A percentile compares a stretch with the other conserved stretches of the same genome.
phyloP scores from a whole-genome alignment of 1,140 invertebrate species.

The Drosophila rhopaloa region DNA sequence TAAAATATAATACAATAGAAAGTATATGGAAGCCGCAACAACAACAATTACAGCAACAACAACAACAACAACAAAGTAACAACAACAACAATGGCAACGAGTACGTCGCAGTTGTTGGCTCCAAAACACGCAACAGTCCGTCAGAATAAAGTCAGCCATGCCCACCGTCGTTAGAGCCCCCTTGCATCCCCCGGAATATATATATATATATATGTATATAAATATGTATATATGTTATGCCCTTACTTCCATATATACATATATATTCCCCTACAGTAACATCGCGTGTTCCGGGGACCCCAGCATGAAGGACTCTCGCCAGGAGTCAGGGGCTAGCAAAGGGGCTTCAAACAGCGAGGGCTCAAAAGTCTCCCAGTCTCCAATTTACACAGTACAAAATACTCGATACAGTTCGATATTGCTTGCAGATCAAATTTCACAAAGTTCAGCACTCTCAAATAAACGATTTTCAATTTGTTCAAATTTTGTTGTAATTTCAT shows the following conservation, averaged over 20 bases:
- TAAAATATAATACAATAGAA: conserved; percentile 73
- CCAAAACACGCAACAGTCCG: conserved; percentile 78
- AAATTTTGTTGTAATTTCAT: too few relatives aligned
- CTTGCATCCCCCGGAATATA: not conserved
- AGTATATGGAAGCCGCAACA: conserved; percentile 44
- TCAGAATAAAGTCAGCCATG: conserved; percentile 57
- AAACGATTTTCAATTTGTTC: too few relatives aligned
- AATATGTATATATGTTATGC: not conserved
- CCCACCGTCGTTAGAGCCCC: conserved; percentile 51
- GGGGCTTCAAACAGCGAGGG: conserved; percentile 44
- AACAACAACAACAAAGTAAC: conserved; percentile 24
- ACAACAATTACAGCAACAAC: conserved; percentile 27
- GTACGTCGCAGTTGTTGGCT: conserved; percentile 70
- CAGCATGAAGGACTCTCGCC: conserved; percentile 41
- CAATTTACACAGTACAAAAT: conserved; percentile 28
- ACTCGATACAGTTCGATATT: too few relatives aligned
- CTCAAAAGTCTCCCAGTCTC: conserved; percentile 38
- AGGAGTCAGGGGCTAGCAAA: conserved; percentile 13
- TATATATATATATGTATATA: not conserved
- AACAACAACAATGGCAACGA: conserved; percentile 41
- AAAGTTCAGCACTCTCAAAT: not conserved
- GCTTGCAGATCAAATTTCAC: not conserved
- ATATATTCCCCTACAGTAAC: conserved; percentile 20
- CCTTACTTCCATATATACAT: not conserved
- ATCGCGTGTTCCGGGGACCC: conserved; percentile 47